These are phyloP conservation scores for Rutilus rutilus DNA, from an alignment of 2,113 vertebrate genomes.

Conservation along the genomic window DNA sequence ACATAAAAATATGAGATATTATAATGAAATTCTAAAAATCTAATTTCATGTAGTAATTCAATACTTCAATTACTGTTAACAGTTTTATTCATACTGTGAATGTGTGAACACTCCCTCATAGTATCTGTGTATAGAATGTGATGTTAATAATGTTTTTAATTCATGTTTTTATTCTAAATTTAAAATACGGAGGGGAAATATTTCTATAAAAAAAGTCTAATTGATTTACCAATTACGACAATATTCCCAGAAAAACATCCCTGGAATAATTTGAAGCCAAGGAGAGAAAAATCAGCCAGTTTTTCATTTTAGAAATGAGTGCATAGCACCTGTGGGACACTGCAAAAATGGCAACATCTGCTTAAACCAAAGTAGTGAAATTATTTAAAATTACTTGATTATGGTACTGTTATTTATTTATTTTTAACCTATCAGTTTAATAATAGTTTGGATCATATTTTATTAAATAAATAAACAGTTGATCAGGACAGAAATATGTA, in stretches of 20 bases:
- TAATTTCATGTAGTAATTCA: too few species aligned
- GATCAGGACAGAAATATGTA: not conserved
- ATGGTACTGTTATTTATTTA: too few species aligned
- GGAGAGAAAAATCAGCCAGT: not conserved
- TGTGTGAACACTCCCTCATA: not conserved
- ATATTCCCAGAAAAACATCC: not conserved
- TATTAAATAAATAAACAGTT: not conserved
- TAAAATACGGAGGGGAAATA: not conserved
- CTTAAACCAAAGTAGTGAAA: conserved; percentile 1
- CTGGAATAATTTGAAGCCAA: not conserved
- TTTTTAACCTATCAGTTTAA: not conserved
- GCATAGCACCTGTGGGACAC: too few species aligned
- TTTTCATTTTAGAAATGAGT: too few species aligned
- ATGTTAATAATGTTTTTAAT: not conserved
- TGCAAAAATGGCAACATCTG: not conserved
- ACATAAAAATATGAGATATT: not conserved
- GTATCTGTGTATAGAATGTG: not conserved
- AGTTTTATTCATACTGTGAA: not conserved
- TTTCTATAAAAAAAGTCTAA: not conserved
- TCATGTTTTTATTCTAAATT: not conserved
- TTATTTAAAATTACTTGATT: not conserved
- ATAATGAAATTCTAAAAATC: too few species aligned
- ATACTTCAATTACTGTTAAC: too few species aligned
- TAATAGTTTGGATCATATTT: not conserved
- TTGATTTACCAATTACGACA: not conserved